Conservation (phyloP, 2,113 vertebrate genomes). For the Embiotoca jacksoni region DNA sequence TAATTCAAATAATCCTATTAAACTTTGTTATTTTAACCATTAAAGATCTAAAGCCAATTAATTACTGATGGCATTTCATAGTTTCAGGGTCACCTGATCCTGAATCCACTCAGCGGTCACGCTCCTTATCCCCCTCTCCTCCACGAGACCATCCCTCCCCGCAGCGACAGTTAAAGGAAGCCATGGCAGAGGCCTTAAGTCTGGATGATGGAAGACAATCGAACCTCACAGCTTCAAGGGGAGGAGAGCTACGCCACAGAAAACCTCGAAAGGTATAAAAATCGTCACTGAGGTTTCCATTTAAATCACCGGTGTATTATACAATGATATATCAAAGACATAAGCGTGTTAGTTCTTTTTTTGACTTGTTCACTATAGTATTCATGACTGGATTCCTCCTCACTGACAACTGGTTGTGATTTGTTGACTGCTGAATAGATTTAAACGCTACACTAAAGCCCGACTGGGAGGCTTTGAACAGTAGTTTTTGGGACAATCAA, state of each 20-base stretch:
- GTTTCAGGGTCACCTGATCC: constrained; percentile 60
- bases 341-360: not conserved
- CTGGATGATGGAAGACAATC: constrained; percentile 64
- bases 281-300: not conserved
- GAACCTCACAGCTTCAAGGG: constrained; percentile 51
- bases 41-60: not conserved
- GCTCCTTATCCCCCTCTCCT: constrained; percentile 87
- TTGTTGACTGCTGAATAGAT: not conserved
- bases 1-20: too few relatives aligned
- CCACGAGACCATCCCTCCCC: constrained; percentile 51
- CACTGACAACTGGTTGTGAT: not conserved
- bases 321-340: not conserved
- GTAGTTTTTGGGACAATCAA: not conserved
- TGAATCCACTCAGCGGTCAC: constrained; percentile 66
- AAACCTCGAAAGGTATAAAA: constrained; percentile 60
- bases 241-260: constrained; percentile 66
- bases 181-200: constrained; percentile 49
- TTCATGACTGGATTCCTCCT: too few relatives aligned
- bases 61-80: not conserved
- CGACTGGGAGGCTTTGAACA: not conserved
- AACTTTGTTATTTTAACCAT: too few relatives aligned
- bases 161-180: constrained; percentile 58
- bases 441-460: not conserved
- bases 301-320: not conserved
- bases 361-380: too few relatives aligned